Base-by-base conservation (phyloP, 2,113 vertebrate genomes). In the Nettapus auritus region DNA sequence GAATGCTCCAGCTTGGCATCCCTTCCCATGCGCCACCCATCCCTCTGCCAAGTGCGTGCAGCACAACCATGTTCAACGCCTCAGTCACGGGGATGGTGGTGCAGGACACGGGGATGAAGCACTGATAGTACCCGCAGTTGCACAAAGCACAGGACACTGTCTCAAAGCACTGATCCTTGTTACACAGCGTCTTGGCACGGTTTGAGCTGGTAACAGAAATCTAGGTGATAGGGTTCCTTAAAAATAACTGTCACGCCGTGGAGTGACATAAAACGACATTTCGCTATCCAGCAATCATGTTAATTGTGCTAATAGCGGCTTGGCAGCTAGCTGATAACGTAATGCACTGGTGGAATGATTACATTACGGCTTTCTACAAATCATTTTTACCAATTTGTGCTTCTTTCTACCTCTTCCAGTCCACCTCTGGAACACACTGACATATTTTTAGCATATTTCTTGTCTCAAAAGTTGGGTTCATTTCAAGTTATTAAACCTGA, bases 401-500 rank as follows among this genome's bases (percentile, higher is more conserved):
- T 57, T 67, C 19, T 29, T 89, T 62, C 40, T 28, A 34, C 62
- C 19, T 86, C 36, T 74, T 71, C n/a, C 55, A 86, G 36, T 36
- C 7, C 31, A 44, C 29, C 40, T 34, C 46, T 80, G 55, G 68
- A 93, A 67, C 31, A 67, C 31, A 15, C 28, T 66, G 44, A 63
- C 34, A 29, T 63, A 16, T 53, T 90, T 77, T 52, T 9, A 2
- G 40, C 67, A 4, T 74, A 29, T 81, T 90, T 85, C 44, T 85
- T 42, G 26, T 71, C 56, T 75, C 56, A 74, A 1, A 81, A 31
- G 67, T 42, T 74, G 38, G 8, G 15, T 89, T 77, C 53, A 33
- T 48, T 82, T 87, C 87, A 88, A 93, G 55, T 74, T 83, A 67
- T 9, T 86, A 77, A 95, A 63, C n/a, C 40, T 38, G 63, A 79